Conservation (phyloP, 2,113 vertebrate genomes). For the Isurus oxyrinchus region DNA sequence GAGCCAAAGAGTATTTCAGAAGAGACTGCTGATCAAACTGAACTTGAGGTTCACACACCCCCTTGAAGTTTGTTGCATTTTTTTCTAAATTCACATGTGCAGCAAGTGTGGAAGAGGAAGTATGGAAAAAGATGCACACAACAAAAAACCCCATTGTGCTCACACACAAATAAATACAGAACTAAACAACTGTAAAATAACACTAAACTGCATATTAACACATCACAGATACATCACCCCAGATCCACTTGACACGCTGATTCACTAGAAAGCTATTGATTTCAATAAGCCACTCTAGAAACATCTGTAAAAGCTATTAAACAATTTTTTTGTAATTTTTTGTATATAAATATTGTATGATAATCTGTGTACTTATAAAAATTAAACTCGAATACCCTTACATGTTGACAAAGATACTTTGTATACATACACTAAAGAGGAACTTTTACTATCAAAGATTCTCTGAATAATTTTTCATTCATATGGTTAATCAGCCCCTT, state of each 20-base stretch:
- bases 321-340: constrained; percentile 62
- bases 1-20: constrained; percentile 23
- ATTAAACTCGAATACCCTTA: constrained; percentile 67
- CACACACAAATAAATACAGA: constrained; percentile 44
- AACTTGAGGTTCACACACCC: constrained; percentile 40
- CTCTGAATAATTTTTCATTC: constrained; percentile 68
- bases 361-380: constrained; percentile 81
- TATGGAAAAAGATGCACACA: constrained; percentile 34
- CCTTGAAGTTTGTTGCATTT: constrained; percentile 35
- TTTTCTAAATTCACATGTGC: constrained; percentile 34
- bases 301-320: constrained; percentile 96
- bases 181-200: constrained; percentile 63
- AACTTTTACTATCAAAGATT: constrained; percentile 78
- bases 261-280: constrained; percentile 66
- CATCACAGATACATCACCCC: constrained; percentile 70
- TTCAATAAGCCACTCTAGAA: constrained; percentile 98
- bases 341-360: constrained; percentile 89
- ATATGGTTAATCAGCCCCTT: constrained; percentile 64
- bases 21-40: constrained; percentile 40
- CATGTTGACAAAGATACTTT: constrained; percentile 72
- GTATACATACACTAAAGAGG: constrained; percentile 74
- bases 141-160: constrained; percentile 7
- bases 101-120: constrained; percentile 14
- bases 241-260: constrained; percentile 64
- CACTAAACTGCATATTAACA: constrained; percentile 60